These are phyloP conservation scores for Tipula lateralis DNA, from an alignment of 2,888 invertebrate species.

Conservation along the genomic window DNA sequence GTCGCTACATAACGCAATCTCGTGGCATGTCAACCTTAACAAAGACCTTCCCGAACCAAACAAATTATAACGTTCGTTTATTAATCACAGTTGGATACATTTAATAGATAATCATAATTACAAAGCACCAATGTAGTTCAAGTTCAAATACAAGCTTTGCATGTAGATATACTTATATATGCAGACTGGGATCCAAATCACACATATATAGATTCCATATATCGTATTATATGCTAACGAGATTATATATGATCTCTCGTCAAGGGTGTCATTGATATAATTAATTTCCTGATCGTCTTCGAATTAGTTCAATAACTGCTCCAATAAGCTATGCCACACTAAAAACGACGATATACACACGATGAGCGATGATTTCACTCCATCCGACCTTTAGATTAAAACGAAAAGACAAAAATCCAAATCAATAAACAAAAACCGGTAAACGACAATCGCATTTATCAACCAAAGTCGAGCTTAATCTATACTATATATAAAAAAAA, in stretches of 20 bases:
- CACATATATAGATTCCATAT: too few relatives aligned
- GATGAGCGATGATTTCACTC: neutral
- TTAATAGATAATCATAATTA: neutral
- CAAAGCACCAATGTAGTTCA: neutral
- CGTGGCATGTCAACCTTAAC: neutral
- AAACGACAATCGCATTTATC: neutral
- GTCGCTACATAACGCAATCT: neutral
- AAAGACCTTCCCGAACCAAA: neutral
- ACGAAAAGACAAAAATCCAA: too few relatives aligned
- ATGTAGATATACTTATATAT: too few relatives aligned
- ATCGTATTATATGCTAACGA: too few relatives aligned
- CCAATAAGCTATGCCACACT: neutral
- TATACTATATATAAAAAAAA: neutral
- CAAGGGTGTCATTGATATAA: neutral
- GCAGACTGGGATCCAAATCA: too few relatives aligned
- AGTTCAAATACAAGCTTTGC: neutral
- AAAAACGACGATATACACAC: neutral
- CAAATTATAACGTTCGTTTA: neutral
- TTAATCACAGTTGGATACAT: constrained; percentile 4
- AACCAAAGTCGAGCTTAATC: neutral
- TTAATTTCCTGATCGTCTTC: neutral
- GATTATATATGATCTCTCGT: neutral
- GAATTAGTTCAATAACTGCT: neutral
- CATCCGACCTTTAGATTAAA: neutral
- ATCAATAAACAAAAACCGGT: neutral